Base-by-base conservation (phyloP, 2,113 vertebrate genomes). In the Dinomys branickii region DNA sequence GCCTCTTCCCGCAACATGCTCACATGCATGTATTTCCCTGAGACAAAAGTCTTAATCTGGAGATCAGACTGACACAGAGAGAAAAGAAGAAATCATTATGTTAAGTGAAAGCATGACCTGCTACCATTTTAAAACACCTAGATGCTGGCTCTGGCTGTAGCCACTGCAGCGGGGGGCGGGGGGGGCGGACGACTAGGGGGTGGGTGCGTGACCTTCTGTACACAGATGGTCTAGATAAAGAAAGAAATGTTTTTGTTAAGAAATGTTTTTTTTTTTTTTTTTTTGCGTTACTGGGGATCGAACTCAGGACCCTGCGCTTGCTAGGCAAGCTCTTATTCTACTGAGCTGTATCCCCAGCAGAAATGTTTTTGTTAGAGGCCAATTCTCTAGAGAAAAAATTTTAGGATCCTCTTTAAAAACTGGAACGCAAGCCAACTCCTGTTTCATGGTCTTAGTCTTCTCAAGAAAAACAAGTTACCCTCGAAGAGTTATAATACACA, bases 381-480 rank as follows among this genome's bases (percentile, higher is more conserved):
- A 58, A 88, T 92, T 92, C 38, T 89, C 20, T 59, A 81, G 41
- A 71, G 88, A 59, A 33, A 59, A 89, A 63, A 59, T 75, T 41
- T 69, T 65, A 90, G 61, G 35, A 73, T 80, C 59, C 20, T 9
- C 30, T 47, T 67, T 86, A 90, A 75, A 67, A 97, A 91, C 80
- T 81, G 17, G 58, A 81, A 63, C 80, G n/a, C 56, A 86, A 93
- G 58, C 82, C 14, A 75, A 77, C 61, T 89, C 30, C 58, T 56
- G 84, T 71, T 93, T 94, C 58, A 75, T 17, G 0, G 22, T 17
- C 59, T 63, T 86, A 56, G 56, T 41, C 16, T 65, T 73, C 61
- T 90, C 33, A 69, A 67, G n/a, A 87, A 86, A 95, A 95, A n/a
- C 30, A 92, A 80, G 80, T 54, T 90, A 69, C 12, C 20, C 71